Conservation (phyloP, 2,113 vertebrate genomes). For the Reinhardtius hippoglossoides region DNA sequence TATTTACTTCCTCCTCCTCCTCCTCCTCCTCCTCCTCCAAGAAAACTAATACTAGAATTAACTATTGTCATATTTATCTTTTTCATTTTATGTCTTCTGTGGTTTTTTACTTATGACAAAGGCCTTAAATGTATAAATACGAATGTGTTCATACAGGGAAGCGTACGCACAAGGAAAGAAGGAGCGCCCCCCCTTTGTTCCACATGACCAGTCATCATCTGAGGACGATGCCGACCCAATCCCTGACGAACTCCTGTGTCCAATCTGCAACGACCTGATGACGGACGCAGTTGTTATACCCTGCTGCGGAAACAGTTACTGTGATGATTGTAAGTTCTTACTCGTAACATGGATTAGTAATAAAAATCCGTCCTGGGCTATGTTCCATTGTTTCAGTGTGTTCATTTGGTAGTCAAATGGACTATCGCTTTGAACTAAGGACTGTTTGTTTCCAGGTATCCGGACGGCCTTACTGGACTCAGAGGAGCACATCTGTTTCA, state of each 20-base stretch:
- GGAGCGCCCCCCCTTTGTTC: slow-evolving; percentile 96
- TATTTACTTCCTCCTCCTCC: background rate
- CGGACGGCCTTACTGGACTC: slow-evolving; percentile 93
- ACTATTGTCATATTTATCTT: background rate
- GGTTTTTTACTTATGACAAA: background rate
- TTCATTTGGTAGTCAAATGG: background rate
- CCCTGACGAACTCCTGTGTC: slow-evolving; percentile 95
- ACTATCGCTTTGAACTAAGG: background rate
- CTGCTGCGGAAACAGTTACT: slow-evolving; percentile 99
- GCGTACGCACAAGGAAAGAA: slow-evolving; percentile 98
- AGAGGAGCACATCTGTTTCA: slow-evolving; percentile 94
- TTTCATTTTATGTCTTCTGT: background rate
- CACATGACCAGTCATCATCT: slow-evolving; percentile 92
- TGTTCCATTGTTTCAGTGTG: too few relatives aligned
- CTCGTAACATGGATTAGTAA: background rate
- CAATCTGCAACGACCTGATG: slow-evolving; percentile 98
- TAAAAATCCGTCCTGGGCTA: background rate
- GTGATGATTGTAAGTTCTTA: slow-evolving; percentile 95
- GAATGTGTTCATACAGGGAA: slow-evolving; percentile 81
- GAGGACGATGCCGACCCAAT: slow-evolving; percentile 95
- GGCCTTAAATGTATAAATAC: background rate
- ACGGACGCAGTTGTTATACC: slow-evolving; percentile 96
- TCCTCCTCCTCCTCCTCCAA: too few relatives aligned
- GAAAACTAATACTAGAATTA: background rate
- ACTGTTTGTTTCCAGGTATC: slow-evolving; percentile 85